Evolutionary conservation across 2,797 vertebrate genomes (phyloP).

Genomic region (Dryobates pubescens): DNA sequence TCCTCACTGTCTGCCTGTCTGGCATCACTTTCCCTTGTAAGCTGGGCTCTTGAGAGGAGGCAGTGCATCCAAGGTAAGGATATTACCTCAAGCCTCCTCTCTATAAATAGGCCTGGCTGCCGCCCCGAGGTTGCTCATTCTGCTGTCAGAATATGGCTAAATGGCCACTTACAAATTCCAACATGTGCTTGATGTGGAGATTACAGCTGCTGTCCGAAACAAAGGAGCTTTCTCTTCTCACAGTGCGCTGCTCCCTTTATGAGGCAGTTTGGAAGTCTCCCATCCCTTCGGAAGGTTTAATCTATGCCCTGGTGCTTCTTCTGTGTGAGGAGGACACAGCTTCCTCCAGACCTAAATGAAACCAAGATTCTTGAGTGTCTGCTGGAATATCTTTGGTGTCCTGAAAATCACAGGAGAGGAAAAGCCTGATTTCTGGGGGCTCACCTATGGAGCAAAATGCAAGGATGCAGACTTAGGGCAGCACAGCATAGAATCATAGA

Average conservation of each 20-base stretch:
- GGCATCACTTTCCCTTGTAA: slow-evolving; percentile 49
- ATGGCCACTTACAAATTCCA: slow-evolving; percentile 58
- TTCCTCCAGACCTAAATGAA: slow-evolving; percentile 14
- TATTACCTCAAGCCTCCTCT: slow-evolving; percentile 58
- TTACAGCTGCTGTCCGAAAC: slow-evolving; percentile 61
- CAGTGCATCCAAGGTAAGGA: slow-evolving; percentile 65
- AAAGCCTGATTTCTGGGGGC: background rate
- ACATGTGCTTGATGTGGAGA: slow-evolving; percentile 66
- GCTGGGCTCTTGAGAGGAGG: slow-evolving; percentile 40
- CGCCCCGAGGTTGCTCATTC: slow-evolving; percentile 15
- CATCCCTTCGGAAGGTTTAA: background rate
- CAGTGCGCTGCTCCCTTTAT: slow-evolving; percentile 8
- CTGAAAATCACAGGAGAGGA: background rate
- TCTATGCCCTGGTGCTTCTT: slow-evolving; percentile 21
- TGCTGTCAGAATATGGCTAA: slow-evolving; percentile 66
- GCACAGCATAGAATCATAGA: background rate
- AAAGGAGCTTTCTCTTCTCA: slow-evolving; percentile 58
- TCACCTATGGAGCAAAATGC: background rate
- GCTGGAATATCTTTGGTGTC: background rate
- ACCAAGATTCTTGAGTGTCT: background rate
- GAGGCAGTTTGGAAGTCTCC: slow-evolving; percentile 49
- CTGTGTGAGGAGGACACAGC: background rate
- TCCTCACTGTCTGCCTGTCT: slow-evolving; percentile 32
- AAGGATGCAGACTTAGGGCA: background rate
- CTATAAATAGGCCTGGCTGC: slow-evolving; percentile 72